Conservation (phyloP, 2,797 vertebrate species). For the Dicrostonyx torquatus region DNA sequence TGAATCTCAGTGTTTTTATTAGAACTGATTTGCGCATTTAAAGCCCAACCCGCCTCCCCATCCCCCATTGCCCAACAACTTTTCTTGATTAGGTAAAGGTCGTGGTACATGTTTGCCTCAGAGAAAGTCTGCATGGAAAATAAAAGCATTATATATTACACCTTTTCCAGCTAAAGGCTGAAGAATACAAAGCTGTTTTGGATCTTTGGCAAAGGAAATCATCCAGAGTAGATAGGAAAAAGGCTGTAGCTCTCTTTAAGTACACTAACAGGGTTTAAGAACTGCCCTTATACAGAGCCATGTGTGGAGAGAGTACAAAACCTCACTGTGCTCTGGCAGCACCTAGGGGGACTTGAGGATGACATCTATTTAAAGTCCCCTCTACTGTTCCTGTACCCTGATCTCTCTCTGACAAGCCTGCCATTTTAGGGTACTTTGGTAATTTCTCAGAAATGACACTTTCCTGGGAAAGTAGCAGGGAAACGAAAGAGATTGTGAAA, state of each 20-base stretch:
- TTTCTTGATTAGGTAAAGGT: constrained; percentile 79
- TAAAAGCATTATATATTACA: constrained; percentile 63
- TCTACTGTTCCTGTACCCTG: constrained; percentile 25
- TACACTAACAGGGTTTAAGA: not conserved
- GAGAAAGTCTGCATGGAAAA: constrained; percentile 70
- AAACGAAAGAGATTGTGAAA: constrained; percentile 8
- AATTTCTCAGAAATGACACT: constrained; percentile 33
- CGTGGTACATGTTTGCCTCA: constrained; percentile 59
- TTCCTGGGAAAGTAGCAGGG: constrained; percentile 59
- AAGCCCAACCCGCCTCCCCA: constrained; percentile 72
- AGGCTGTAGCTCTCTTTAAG: constrained; percentile 8
- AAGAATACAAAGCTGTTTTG: constrained; percentile 53
- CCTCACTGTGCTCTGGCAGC: not conserved
- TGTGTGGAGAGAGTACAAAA: constrained; percentile 9
- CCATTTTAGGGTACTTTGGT: constrained; percentile 22
- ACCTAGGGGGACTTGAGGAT: not conserved
- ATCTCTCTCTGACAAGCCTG: constrained; percentile 47
- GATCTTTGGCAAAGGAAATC: constrained; percentile 60
- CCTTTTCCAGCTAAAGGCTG: constrained; percentile 60
- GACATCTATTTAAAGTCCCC: constrained; percentile 12
- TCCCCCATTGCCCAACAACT: constrained; percentile 73
- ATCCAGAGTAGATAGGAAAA: constrained; percentile 51
- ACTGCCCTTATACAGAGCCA: constrained; percentile 23
- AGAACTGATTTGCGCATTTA: constrained; percentile 83
- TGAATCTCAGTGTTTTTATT: constrained; percentile 83